Conservation (phyloP, 2,113 vertebrate genomes). For the Muntiacus muntjak region DNA sequence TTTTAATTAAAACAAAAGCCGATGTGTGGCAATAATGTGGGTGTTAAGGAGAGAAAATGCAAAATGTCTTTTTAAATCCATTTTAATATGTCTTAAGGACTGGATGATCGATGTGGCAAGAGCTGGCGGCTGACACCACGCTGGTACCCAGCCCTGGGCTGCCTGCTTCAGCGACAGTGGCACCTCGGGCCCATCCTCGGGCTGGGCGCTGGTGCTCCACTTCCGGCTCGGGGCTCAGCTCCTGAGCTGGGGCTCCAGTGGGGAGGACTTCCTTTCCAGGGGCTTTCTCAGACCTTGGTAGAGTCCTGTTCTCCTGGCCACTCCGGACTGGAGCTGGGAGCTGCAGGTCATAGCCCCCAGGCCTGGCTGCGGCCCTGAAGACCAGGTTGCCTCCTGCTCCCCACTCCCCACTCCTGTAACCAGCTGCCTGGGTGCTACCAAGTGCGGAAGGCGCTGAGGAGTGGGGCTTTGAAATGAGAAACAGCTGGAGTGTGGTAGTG, state of each 20-base stretch:
- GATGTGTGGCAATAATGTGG: constrained; percentile 80
- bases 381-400: neutral
- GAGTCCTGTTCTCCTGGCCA: neutral
- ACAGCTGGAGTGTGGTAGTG: neutral
- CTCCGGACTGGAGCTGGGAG: neutral
- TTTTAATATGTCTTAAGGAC: constrained; percentile 87
- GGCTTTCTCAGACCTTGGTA: neutral
- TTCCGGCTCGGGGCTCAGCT: neutral
- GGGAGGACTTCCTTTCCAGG: neutral
- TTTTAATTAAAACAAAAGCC: constrained; percentile 88
- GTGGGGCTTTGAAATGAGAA: neutral
- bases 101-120: constrained; percentile 77
- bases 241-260: neutral
- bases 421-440: neutral
- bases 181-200: rapidly evolving
- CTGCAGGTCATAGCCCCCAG: rapidly evolving
- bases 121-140: constrained; percentile 64
- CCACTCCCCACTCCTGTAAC: rapidly evolving
- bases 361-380: neutral
- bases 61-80: constrained; percentile 81
- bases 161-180: neutral
- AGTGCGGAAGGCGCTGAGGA: neutral
- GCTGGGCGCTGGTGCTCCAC: neutral
- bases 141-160: constrained; percentile 42
- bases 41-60: constrained; percentile 81